These are phyloP conservation scores for Actias luna DNA, from an alignment of 2,888 invertebrate species.

Conservation along the genomic window DNA sequence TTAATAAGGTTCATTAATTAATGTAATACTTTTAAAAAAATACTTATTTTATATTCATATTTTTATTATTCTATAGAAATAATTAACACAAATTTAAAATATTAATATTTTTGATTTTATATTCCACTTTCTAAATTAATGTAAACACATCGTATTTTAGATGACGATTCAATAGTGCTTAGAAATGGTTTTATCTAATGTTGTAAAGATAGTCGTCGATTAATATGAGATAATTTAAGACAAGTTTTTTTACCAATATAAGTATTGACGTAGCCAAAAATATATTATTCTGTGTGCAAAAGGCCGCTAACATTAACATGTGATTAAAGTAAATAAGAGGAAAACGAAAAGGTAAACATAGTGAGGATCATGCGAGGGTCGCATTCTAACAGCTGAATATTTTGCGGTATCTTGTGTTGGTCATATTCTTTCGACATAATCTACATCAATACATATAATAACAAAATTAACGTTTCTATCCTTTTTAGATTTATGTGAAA, in stretches of 20 bases:
- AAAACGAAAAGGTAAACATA: conserved; percentile 57
- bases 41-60: neutral
- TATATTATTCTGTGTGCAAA: conserved; percentile 29
- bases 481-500: too few relatives aligned
- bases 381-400: conserved; percentile 16
- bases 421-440: neutral
- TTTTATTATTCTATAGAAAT: too few relatives aligned
- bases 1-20: too few relatives aligned
- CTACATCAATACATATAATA: neutral
- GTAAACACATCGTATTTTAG: neutral
- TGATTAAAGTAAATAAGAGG: conserved; percentile 60
- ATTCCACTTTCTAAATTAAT: neutral
- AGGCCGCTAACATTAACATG: conserved; percentile 58
- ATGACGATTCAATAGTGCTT: neutral
- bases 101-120: neutral
- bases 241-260: too few relatives aligned
- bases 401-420: neutral
- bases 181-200: neutral
- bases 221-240: too few relatives aligned
- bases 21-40: neutral
- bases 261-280: too few relatives aligned
- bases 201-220: neutral
- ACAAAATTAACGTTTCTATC: too few relatives aligned
- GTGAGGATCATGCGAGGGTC: conserved; percentile 33
- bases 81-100: neutral